Percentiles rank a stretch among this genome's conserved stretches.
Conservation (phyloP, 1,140 invertebrate species). For the Ips typographus region DNA sequence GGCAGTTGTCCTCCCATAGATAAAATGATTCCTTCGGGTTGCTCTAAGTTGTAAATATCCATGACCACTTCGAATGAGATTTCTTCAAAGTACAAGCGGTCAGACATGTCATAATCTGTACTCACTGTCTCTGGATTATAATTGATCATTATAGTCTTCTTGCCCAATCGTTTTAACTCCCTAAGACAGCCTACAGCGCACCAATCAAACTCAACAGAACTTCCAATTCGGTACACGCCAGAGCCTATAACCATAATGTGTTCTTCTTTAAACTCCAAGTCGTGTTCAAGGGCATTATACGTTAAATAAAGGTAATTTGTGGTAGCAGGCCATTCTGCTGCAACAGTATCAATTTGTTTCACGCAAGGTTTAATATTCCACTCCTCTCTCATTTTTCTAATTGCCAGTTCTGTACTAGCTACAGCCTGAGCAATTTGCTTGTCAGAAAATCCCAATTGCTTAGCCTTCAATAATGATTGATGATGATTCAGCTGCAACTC, state of each 20-base stretch:
- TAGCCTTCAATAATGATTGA: slow-evolving; percentile 79
- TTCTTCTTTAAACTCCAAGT: slow-evolving; percentile 80
- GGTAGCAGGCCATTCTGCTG: slow-evolving; percentile 97
- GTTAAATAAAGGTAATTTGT: slow-evolving; percentile 99
- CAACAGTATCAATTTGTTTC: slow-evolving; percentile 99
- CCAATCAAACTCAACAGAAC: slow-evolving; percentile 99
- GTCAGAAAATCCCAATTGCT: slow-evolving; percentile 96
- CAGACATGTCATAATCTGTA: slow-evolving; percentile 99
- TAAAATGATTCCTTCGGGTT: slow-evolving; percentile 91
- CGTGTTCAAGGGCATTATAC: slow-evolving; percentile 88
- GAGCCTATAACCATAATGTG: slow-evolving; percentile 89
- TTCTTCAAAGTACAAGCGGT: slow-evolving; percentile 98
- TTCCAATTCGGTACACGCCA: slow-evolving; percentile 98
- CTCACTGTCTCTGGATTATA: slow-evolving; percentile 99
- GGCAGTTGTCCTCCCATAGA: slow-evolving; percentile 98
- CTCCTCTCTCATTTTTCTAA: slow-evolving; percentile 74
- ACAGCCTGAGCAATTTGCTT: slow-evolving; percentile 90
- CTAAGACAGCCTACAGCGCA: slow-evolving; percentile 96
- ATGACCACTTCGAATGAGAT: slow-evolving; percentile 99
- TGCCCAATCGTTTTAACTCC: slow-evolving; percentile 81
- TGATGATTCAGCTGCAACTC: slow-evolving; percentile 61
- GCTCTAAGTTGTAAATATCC: slow-evolving; percentile 95
- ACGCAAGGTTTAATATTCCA: slow-evolving; percentile 81
- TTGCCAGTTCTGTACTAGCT: slow-evolving; percentile 81
- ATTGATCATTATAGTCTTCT: slow-evolving; percentile 98